These are phyloP conservation scores for Lanistes nyassanus DNA, from an alignment of 1,140 invertebrate species.

Conservation along the genomic window DNA sequence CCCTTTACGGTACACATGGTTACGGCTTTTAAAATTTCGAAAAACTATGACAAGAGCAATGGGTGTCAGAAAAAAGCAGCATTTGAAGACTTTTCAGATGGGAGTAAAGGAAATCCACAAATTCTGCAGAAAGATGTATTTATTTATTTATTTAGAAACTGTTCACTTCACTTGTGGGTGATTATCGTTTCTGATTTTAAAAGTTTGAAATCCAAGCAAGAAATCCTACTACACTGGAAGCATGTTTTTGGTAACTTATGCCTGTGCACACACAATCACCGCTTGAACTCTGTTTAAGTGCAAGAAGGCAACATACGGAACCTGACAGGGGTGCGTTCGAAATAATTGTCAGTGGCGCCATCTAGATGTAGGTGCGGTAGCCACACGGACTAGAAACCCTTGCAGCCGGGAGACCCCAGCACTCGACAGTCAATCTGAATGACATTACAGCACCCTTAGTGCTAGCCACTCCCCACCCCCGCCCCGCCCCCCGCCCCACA, in stretches of 20 bases:
- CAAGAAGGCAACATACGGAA: neutral
- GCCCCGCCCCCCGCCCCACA: too few species aligned
- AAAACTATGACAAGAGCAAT: neutral
- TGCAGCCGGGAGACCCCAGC: too few species aligned
- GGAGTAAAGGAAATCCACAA: neutral
- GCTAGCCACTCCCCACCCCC: too few species aligned
- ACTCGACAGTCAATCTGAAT: too few species aligned
- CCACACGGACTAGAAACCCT: too few species aligned
- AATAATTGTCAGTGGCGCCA: too few species aligned
- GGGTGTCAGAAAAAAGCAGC: neutral
- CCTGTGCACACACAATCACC: neutral
- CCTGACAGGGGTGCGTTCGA: too few species aligned
- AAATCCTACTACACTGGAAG: neutral
- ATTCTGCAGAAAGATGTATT: neutral
- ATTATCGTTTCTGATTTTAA: neutral
- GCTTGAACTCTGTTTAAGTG: neutral
- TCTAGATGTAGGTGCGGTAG: too few species aligned
- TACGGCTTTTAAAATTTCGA: neutral
- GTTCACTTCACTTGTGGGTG: neutral
- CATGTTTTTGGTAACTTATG: neutral
- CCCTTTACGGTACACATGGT: neutral
- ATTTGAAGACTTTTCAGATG: neutral
- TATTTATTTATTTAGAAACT: neutral
- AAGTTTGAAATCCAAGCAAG: neutral
- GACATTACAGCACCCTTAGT: too few species aligned